Conservation (phyloP, 2,888 invertebrate species). For the Hydrotaea cyrtoneurina region DNA sequence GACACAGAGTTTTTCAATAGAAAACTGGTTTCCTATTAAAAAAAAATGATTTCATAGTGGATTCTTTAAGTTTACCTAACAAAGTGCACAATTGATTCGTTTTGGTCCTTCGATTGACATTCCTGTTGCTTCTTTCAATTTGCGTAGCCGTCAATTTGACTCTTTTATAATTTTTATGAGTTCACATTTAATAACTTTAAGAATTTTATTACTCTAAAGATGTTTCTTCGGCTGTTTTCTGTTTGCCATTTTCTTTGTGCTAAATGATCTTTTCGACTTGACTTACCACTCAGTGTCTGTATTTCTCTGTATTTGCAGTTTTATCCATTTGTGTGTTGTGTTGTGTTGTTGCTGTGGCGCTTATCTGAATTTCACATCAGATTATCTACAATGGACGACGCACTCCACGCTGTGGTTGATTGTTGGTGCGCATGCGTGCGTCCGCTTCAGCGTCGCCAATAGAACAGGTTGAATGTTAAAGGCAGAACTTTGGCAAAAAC, state of each 20-base stretch:
- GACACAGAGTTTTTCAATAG: no score
- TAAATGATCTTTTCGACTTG: not conserved
- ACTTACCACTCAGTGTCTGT: slow-evolving; percentile 27
- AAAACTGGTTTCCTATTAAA: no score
- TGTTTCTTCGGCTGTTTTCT: not conserved
- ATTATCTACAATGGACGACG: slow-evolving; percentile 51
- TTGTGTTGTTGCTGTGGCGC: slow-evolving; percentile 56
- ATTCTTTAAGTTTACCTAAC: no score
- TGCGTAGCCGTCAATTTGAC: slow-evolving; percentile 6
- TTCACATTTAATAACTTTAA: slow-evolving; percentile 75
- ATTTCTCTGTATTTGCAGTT: slow-evolving; percentile 31
- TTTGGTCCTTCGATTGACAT: not conserved
- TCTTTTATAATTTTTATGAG: slow-evolving; percentile 72
- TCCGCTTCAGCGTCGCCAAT: not conserved
- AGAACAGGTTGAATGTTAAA: slow-evolving; percentile 29
- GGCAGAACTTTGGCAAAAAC: not conserved
- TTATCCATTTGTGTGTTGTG: slow-evolving; percentile 65
- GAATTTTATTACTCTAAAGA: slow-evolving; percentile 74
- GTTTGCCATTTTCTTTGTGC: not conserved
- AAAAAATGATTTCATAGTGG: no score
- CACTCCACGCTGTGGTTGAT: slow-evolving; percentile 8
- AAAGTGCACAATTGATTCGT: not conserved
- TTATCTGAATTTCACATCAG: slow-evolving; percentile 64
- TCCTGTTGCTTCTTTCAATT: not conserved
- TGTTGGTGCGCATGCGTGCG: not conserved